These are phyloP conservation scores for Numenius arquata DNA, from an alignment of 2,113 vertebrate genomes.

Conservation along the genomic window DNA sequence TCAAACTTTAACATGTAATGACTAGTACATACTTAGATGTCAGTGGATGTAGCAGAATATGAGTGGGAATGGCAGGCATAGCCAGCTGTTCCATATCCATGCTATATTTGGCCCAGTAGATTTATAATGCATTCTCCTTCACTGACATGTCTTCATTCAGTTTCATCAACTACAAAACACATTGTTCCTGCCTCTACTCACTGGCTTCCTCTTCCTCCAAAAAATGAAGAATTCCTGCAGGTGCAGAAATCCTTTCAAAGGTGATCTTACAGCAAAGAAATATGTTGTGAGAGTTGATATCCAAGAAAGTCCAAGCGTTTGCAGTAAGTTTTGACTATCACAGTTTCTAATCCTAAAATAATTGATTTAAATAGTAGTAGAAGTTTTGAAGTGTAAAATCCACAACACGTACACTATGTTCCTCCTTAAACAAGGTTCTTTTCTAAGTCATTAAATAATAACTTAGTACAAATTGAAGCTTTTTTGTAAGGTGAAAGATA, in stretches of 20 bases:
- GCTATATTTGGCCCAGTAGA: background rate
- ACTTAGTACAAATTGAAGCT: background rate
- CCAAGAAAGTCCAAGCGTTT: background rate
- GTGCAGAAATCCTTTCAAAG: background rate
- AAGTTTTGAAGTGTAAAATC: background rate
- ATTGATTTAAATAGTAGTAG: background rate
- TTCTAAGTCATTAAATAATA: background rate
- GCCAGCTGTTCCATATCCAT: background rate
- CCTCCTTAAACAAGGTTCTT: background rate
- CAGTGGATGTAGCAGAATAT: background rate
- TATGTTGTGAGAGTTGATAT: background rate
- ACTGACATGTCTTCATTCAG: background rate
- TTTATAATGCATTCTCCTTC: background rate
- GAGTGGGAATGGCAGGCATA: background rate
- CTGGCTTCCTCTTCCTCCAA: background rate
- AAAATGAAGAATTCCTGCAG: background rate
- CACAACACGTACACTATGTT: background rate
- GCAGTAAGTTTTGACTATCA: background rate
- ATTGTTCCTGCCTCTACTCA: background rate
- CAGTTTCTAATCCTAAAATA: background rate
- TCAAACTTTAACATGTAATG: conserved; percentile 5
- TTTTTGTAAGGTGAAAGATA: background rate
- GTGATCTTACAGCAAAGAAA: background rate
- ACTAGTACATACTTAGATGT: background rate
- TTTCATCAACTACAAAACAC: background rate